These are phyloP conservation scores for Cherax quadricarinatus DNA, from an alignment of 1,140 invertebrate species.

Conservation along the genomic window DNA sequence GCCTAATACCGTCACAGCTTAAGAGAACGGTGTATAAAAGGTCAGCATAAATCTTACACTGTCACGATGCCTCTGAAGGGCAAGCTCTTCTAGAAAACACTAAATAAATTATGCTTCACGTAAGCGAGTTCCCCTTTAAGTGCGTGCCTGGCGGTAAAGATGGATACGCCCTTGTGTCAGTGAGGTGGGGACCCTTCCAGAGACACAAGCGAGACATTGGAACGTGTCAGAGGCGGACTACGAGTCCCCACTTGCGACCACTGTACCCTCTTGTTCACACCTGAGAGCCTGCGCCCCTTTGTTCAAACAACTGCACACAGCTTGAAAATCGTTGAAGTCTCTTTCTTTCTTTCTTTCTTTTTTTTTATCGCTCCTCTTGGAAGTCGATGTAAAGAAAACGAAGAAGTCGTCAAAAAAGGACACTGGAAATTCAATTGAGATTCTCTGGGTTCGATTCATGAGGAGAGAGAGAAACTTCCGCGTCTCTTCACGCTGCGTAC, in stretches of 20 bases:
- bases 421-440: not conserved
- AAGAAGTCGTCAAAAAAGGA: not conserved
- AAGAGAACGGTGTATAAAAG: too few relatives aligned
- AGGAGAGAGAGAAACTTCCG: not conserved
- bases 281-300: slow-evolving; percentile 24
- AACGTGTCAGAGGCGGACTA: not conserved
- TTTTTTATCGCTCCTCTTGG: not conserved
- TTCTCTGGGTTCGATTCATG: not conserved
- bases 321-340: not conserved
- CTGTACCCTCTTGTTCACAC: slow-evolving; percentile 32
- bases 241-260: slow-evolving; percentile 15
- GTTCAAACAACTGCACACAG: slow-evolving; percentile 1
- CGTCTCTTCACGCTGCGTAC: not conserved
- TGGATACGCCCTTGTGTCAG: too few relatives aligned
- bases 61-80: too few relatives aligned
- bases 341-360: not conserved
- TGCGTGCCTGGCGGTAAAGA: not conserved
- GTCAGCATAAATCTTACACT: too few relatives aligned
- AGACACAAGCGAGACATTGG: slow-evolving; percentile 14
- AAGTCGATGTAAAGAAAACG: not conserved
- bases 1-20: too few relatives aligned
- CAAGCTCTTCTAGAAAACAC: too few relatives aligned
- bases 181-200: too few relatives aligned
- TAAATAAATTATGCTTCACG: not conserved
- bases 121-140: slow-evolving; percentile 5